Percentiles rank a stretch among this genome's conserved stretches.
Evolutionary conservation across 2,888 invertebrate genomes (phyloP).

Genomic region (Drosophila setosimentum): DNA sequence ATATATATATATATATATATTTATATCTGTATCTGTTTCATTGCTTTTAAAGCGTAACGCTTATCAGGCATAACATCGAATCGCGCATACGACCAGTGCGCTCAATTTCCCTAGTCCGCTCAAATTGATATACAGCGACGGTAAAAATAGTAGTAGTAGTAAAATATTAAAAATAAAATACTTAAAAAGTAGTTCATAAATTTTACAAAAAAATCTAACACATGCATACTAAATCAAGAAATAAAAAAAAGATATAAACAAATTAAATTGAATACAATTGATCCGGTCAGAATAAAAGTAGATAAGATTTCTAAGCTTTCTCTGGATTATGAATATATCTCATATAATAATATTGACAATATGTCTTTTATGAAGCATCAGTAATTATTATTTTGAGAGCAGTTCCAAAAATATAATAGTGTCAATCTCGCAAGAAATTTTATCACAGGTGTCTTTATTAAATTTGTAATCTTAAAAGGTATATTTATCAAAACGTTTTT

Average conservation of each 20-base stretch:
- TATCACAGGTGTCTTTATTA: too few species aligned
- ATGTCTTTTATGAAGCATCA: too few species aligned
- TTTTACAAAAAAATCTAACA: neutral
- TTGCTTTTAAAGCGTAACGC: constrained; percentile 33
- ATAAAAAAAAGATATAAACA: too few species aligned
- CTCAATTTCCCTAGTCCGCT: constrained; percentile 18
- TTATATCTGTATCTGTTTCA: constrained; percentile 23
- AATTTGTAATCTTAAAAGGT: too few species aligned
- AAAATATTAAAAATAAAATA: neutral
- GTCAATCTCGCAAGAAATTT: too few species aligned
- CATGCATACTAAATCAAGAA: neutral
- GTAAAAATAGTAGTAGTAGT: neutral
- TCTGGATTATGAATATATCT: too few species aligned
- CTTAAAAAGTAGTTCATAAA: neutral
- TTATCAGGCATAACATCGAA: constrained; percentile 40
- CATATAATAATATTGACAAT: too few species aligned
- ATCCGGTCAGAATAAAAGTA: neutral
- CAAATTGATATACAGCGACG: constrained; percentile 17
- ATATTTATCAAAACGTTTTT: too few species aligned
- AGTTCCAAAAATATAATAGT: too few species aligned
- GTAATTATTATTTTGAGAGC: too few species aligned
- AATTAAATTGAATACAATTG: neutral
- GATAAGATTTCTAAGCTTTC: neutral
- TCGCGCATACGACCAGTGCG: constrained; percentile 42
- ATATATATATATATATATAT: neutral